Conservation (phyloP, 2,888 invertebrate species). For the Nephrotoma appendiculata region DNA sequence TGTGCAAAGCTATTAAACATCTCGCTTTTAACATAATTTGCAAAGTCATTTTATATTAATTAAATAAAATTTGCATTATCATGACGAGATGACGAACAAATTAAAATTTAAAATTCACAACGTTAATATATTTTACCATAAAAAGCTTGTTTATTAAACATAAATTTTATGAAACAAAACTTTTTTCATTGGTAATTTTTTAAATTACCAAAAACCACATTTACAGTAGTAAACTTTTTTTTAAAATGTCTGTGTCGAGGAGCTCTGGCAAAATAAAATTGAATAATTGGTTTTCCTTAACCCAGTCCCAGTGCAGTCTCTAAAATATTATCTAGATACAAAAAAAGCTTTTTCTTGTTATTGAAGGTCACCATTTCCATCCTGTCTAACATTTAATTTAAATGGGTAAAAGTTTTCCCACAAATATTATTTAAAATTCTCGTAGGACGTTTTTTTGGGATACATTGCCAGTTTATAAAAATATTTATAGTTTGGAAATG, state of each 20-base stretch:
- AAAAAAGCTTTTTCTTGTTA: neutral
- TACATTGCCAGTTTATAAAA: neutral
- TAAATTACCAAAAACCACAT: neutral
- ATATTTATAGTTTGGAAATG: neutral
- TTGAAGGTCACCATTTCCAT: neutral
- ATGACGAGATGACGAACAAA: neutral
- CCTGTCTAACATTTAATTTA: neutral
- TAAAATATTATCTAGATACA: neutral
- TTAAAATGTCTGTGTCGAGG: neutral
- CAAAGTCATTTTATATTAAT: neutral
- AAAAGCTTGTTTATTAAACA: neutral
- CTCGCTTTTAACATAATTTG: neutral
- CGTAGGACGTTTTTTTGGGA: neutral
- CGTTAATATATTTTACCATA: too few species aligned
- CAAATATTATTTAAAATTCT: neutral
- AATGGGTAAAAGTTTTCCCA: neutral
- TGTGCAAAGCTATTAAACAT: neutral
- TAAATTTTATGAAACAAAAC: neutral
- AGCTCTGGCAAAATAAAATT: neutral
- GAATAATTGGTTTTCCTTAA: neutral
- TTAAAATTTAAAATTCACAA: neutral
- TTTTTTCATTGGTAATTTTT: neutral
- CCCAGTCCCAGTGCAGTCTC: neutral
- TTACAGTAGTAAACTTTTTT: neutral
- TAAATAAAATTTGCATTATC: neutral